Conservation (phyloP, 2,888 invertebrate genomes). For the Sesia apiformis region DNA sequence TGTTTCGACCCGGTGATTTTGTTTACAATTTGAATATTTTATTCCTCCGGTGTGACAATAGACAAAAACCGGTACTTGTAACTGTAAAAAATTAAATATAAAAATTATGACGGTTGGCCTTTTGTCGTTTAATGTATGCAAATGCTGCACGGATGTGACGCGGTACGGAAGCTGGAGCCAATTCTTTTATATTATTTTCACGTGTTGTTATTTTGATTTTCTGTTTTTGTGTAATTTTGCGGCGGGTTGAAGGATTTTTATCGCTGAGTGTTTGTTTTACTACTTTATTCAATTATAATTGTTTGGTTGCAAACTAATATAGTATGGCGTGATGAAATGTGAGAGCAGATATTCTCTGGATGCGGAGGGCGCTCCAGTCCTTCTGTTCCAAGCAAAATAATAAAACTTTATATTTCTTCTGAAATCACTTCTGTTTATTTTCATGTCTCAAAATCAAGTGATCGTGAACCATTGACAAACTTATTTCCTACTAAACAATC, state of each 20-base stretch:
- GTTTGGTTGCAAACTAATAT: no score
- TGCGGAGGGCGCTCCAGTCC: no score
- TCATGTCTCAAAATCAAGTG: no score
- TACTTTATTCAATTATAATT: no score
- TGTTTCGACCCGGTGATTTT: slow-evolving; percentile 66
- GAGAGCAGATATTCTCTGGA: no score
- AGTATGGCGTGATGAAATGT: no score
- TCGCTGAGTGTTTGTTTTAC: no score
- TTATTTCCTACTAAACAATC: no score
- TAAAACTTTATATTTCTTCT: no score
- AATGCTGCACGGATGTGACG: slow-evolving; percentile 52
- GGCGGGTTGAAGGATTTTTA: neutral
- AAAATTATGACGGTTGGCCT: slow-evolving; percentile 65
- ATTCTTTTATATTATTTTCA: slow-evolving; percentile 18
- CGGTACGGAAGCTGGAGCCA: slow-evolving; percentile 24
- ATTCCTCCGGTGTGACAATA: slow-evolving; percentile 63
- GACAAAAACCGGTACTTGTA: slow-evolving; percentile 71
- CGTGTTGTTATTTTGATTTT: slow-evolving; percentile 14
- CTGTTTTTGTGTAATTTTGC: neutral
- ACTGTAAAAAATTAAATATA: slow-evolving; percentile 71
- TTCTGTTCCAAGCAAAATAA: no score
- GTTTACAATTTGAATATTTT: slow-evolving; percentile 71
- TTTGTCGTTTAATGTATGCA: slow-evolving; percentile 66
- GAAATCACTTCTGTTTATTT: no score
- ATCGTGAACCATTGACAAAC: no score